phyloP scores from a whole-genome alignment of 2,113 vertebrate genomes.

The Ophthalmolycus amberensis region DNA sequence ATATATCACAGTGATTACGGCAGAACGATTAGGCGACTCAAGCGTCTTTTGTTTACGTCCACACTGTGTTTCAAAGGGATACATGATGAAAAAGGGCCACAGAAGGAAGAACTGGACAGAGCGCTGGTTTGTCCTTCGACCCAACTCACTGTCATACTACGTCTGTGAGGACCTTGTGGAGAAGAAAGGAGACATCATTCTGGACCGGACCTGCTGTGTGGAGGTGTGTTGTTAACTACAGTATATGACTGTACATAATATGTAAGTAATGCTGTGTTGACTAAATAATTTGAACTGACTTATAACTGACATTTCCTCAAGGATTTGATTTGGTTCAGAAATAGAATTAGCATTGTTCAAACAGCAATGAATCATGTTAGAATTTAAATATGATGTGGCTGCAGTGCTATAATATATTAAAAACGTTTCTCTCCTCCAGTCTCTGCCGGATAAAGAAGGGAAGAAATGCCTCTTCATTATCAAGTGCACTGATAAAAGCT shows the following conservation, averaged over 20 bases:
- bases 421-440: constrained; percentile 78
- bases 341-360: neutral
- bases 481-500: constrained; percentile 92
- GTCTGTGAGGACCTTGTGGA: constrained; percentile 91
- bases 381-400: neutral
- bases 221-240: constrained; percentile 82
- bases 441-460: constrained; percentile 93
- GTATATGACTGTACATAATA: neutral
- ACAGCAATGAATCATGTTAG: neutral
- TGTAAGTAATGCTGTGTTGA: neutral
- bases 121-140: constrained; percentile 95
- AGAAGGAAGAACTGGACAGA: constrained; percentile 97
- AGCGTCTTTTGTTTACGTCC: neutral
- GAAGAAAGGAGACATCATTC: constrained; percentile 90
- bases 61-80: constrained; percentile 85
- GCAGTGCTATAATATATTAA: neutral
- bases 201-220: constrained; percentile 91
- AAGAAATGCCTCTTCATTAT: constrained; percentile 95
- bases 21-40: neutral
- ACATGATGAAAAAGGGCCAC: constrained; percentile 97
- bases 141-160: constrained; percentile 91
- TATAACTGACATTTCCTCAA: constrained; percentile 1
- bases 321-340: neutral
- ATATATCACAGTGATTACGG: neutral
- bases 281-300: neutral